phyloP scores from a whole-genome alignment of 92 coral and sea anemone genomes.

The Isaurus tuberculatus region DNA sequence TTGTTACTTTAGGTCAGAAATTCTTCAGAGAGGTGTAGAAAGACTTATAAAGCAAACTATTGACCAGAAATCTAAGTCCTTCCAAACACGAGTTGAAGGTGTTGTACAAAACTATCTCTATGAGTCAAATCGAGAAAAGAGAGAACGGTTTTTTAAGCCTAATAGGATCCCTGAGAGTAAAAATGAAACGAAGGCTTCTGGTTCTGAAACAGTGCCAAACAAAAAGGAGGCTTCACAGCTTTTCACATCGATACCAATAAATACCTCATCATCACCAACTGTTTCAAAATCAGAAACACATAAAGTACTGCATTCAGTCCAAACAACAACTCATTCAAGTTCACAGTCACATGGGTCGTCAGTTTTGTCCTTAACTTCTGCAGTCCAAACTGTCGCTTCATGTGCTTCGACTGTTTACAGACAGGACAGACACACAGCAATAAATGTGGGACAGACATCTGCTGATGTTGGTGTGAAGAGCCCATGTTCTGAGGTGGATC shows the following conservation, averaged over 20 bases:
- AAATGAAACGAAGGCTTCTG: slow-evolving; percentile 43
- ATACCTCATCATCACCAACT: background rate
- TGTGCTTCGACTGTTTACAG: background rate
- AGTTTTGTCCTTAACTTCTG: background rate
- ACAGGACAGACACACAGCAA: slow-evolving; percentile 27
- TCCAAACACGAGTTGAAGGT: slow-evolving; percentile 89
- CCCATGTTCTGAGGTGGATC: background rate
- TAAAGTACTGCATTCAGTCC: background rate
- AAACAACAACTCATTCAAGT: slow-evolving; percentile 2
- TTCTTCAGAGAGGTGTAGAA: slow-evolving; percentile 87
- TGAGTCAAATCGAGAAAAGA: slow-evolving; percentile 64
- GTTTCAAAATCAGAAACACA: background rate
- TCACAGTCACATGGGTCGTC: slow-evolving; percentile 3
- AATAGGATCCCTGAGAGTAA: slow-evolving; percentile 44
- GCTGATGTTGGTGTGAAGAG: background rate
- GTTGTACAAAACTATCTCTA: slow-evolving; percentile 91
- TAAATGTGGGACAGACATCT: slow-evolving; percentile 19
- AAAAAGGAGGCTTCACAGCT: slow-evolving; percentile 58
- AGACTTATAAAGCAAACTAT: slow-evolving; percentile 87
- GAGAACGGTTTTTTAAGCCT: slow-evolving; percentile 38
- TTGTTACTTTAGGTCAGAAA: slow-evolving; percentile 78
- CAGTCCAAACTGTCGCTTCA: background rate
- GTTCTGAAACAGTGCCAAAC: slow-evolving; percentile 32
- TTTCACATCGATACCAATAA: slow-evolving; percentile 39
- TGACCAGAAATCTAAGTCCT: slow-evolving; percentile 78